Base-by-base conservation (phyloP, 2,797 vertebrate genomes). In the Gadopsis bispinosus region DNA sequence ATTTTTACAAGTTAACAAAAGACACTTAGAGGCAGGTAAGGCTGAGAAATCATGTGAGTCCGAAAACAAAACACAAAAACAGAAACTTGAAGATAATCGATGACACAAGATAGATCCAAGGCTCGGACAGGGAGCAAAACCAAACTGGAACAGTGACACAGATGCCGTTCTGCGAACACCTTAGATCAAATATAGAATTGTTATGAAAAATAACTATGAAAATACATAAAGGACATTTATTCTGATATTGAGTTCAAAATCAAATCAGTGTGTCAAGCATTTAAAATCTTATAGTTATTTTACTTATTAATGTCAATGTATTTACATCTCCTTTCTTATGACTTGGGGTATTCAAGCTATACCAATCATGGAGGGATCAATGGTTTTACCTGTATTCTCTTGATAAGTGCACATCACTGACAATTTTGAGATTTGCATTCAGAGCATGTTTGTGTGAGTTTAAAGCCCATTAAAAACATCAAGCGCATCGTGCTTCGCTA, bases 401-500 rank as follows among this genome's bases (percentile, higher is more conserved):
- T n/a, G 7, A 13, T 22, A n/a, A 17, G 22, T 41, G 5, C 14
- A 43, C 13, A 1, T 35, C n/a, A 1, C 1, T 29, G 11, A 14
- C 12, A 20, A 11, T 20, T 63, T 63, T 26, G 11, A 12, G 2
- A 47, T 65, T 37, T 47, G 35, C 10, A 48, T 22, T 41, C 16
- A 51, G 4, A 41, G 35, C 41, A 9, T 2, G 5, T 47, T 13
- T 63, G 9, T 53, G 11, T 31, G 16, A 45, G n/a, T 58, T 31
- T n/a, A 29, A 33, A 56, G 35, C 33, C n/a, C 41, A 39, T 73
- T 84, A 47, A 58, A 50, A 48, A n/a, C 17, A 41, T 43, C 5
- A 67, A 9, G 7, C 37, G 33, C 33, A 3, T 5, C 0, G 5
- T 19, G 7, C 17, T 31, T 45, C 14, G 29, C 7, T 37, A 59